Evolutionary conservation across 2,113 vertebrate genomes (phyloP).

Genomic region (Hyaena hyaena): DNA sequence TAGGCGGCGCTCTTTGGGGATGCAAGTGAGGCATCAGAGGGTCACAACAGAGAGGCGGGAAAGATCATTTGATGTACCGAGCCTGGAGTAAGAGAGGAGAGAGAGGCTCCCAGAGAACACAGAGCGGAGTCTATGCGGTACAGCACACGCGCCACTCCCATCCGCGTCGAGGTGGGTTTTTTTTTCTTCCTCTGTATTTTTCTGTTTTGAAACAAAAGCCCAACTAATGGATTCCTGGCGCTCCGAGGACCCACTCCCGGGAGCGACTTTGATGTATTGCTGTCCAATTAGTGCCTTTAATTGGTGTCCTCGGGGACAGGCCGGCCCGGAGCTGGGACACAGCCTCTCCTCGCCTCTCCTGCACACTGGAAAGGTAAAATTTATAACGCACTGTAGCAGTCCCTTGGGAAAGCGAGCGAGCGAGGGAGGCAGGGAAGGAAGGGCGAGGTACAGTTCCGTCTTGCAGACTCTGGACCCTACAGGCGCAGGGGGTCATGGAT

Average conservation of each 20-base stretch:
- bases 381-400: constrained; percentile 57
- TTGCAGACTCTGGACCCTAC: neutral
- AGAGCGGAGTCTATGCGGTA: neutral
- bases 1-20: constrained; percentile 16
- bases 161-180: neutral
- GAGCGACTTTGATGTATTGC: constrained; percentile 88
- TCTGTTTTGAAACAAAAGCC: constrained; percentile 84
- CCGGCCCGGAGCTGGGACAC: constrained; percentile 78
- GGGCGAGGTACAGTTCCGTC: neutral
- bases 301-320: constrained; percentile 88
- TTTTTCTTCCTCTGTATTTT: constrained; percentile 54
- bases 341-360: constrained; percentile 72
- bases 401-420: constrained; percentile 54
- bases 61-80: neutral
- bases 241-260: constrained; percentile 81
- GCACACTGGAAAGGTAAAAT: constrained; percentile 79
- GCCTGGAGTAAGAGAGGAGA: neutral
- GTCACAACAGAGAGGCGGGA: neutral
- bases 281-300: constrained; percentile 92
- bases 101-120: neutral
- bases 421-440: constrained; percentile 17
- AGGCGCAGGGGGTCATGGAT: neutral
- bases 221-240: constrained; percentile 72
- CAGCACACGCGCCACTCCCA: neutral
- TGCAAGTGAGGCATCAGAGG: neutral